Percentiles rank a stretch among this genome's conserved stretches.
phyloP scores from a whole-genome alignment of 2,888 invertebrate species.

The Spodoptera exigua region DNA sequence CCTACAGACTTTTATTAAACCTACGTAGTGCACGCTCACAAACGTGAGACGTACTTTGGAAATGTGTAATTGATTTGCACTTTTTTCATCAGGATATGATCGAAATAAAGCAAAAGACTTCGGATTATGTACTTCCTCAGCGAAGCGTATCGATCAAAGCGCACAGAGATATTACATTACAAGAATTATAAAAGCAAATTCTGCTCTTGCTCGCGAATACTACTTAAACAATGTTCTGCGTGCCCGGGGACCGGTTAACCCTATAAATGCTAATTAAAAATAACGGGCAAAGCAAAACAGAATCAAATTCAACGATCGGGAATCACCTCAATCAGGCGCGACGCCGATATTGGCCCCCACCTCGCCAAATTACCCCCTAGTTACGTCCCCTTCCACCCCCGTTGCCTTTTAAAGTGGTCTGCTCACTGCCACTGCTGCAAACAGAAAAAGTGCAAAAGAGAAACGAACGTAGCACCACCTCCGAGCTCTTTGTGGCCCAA shows the following conservation, averaged over 20 bases:
- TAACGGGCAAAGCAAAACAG: conserved; percentile 74
- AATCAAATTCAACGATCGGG: conserved; percentile 82
- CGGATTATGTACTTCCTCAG: conserved; percentile 13
- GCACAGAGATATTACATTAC: conserved; percentile 15
- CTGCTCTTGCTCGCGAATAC: background rate
- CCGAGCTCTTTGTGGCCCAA: conserved; percentile 89
- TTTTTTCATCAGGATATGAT: conserved; percentile 39
- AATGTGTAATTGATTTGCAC: conserved; percentile 44
- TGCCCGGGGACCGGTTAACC: conserved; percentile 39
- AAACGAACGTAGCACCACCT: conserved; percentile 85
- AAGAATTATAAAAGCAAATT: conserved; percentile 25
- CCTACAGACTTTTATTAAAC: conserved; percentile 87
- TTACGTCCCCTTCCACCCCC: conserved; percentile 84
- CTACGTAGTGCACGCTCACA: conserved; percentile 59
- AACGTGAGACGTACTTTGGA: conserved; percentile 45
- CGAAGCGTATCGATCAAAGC: conserved; percentile 28
- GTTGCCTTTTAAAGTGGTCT: conserved; percentile 89
- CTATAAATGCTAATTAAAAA: conserved; percentile 74
- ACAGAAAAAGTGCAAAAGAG: conserved; percentile 88
- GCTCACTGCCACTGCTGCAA: conserved; percentile 87
- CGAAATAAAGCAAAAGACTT: conserved; percentile 30
- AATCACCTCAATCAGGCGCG: conserved; percentile 88
- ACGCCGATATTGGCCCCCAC: conserved; percentile 87
- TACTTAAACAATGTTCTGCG: conserved; percentile 8
- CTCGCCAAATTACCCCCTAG: conserved; percentile 89